Percentiles rank a stretch among this genome's conserved stretches.
These are phyloP conservation scores for Pelosia muscerda DNA, from an alignment of 2,888 invertebrate species.

Conservation along the genomic window DNA sequence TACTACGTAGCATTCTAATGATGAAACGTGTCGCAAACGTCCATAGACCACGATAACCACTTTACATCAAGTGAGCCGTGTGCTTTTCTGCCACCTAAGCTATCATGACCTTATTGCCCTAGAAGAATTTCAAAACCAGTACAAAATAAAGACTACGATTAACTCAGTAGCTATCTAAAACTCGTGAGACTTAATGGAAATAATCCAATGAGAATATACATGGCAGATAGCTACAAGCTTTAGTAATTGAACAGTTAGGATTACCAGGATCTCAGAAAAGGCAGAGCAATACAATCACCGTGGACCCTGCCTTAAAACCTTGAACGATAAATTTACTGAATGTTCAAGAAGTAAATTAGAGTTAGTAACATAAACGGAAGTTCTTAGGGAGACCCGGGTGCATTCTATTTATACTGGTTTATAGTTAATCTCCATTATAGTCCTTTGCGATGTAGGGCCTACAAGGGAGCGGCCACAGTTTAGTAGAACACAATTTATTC, in stretches of 20 bases:
- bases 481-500: not conserved
- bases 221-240: not conserved
- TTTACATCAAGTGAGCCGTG: too few relatives aligned
- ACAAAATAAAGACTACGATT: not conserved
- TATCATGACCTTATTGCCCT: not conserved
- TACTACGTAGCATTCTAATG: too few relatives aligned
- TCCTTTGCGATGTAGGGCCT: not conserved
- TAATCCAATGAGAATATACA: not conserved
- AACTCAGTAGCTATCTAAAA: not conserved
- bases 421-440: constrained; percentile 2
- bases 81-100: too few relatives aligned
- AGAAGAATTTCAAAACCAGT: not conserved
- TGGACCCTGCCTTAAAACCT: constrained; percentile 4
- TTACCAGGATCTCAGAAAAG: constrained; percentile 4
- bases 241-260: not conserved
- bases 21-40: too few relatives aligned
- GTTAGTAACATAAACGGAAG: constrained; percentile 2
- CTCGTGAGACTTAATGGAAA: not conserved
- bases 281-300: constrained; percentile 1
- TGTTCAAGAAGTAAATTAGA: constrained; percentile 2
- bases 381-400: not conserved
- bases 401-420: constrained; percentile 2
- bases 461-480: not conserved
- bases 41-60: too few relatives aligned
- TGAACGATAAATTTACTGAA: not conserved